Conservation (phyloP, 1,140 invertebrate species). For the Euschistus heros region DNA sequence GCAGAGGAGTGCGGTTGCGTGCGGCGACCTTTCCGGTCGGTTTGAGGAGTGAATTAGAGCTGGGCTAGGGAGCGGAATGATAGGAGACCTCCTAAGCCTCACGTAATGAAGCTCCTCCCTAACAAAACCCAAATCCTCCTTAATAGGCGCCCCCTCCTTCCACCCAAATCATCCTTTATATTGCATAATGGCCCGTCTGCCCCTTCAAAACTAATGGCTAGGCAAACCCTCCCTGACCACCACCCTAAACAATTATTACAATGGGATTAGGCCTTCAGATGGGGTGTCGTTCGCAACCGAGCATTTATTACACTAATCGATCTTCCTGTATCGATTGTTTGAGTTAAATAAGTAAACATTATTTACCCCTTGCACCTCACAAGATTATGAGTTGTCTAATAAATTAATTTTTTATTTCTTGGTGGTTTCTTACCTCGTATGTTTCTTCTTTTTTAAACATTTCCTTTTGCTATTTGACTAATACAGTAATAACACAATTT, state of each 20-base stretch:
- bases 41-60: constrained; percentile 10
- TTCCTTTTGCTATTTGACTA: no score
- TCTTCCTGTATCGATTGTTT: no score
- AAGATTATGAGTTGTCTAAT: no score
- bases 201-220: constrained; percentile 20
- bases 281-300: no score
- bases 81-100: constrained; percentile 16
- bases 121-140: constrained; percentile 18
- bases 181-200: constrained; percentile 20
- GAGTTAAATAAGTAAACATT: no score
- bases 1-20: no score
- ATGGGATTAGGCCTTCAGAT: not conserved
- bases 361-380: no score
- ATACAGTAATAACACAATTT: no score
- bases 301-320: no score
- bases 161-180: constrained; percentile 23
- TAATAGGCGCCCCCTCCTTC: constrained; percentile 15
- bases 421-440: no score
- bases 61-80: not conserved
- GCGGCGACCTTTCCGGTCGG: constrained; percentile 1
- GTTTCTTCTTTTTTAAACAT: no score
- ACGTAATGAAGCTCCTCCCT: constrained; percentile 19
- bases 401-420: no score
- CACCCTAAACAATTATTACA: constrained; percentile 8
- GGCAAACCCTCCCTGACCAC: constrained; percentile 13